These are phyloP conservation scores for Cynaeus angustus DNA, from an alignment of 2,888 invertebrate species.

Conservation along the genomic window DNA sequence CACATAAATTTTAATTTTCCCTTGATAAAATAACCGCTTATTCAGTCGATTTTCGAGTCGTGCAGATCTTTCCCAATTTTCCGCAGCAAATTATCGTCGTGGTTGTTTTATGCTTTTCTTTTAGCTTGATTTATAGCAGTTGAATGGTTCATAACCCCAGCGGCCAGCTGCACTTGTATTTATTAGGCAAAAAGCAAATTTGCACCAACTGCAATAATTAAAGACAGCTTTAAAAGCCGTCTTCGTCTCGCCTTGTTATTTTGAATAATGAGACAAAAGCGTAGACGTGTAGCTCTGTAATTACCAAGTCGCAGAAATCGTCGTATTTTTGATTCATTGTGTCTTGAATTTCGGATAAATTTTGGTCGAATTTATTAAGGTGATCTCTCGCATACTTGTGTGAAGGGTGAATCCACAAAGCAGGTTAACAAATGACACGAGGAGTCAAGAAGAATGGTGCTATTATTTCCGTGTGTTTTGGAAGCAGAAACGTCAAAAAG, in stretches of 20 bases:
- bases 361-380: slow-evolving; percentile 46
- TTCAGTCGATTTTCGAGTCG: slow-evolving; percentile 28
- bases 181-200: slow-evolving; percentile 15
- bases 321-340: no score
- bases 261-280: slow-evolving; percentile 13
- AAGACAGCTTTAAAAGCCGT: slow-evolving; percentile 18
- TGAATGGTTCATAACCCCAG: slow-evolving; percentile 20
- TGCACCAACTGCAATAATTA: slow-evolving; percentile 32
- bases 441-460: slow-evolving; percentile 28
- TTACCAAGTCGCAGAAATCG: slow-evolving; percentile 1
- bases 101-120: slow-evolving; percentile 41
- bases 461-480: slow-evolving; percentile 39
- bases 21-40: slow-evolving; percentile 26
- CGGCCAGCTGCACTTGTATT: slow-evolving; percentile 33
- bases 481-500: slow-evolving; percentile 21
- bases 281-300: background rate
- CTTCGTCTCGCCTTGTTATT: slow-evolving; percentile 19
- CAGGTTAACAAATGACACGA: slow-evolving; percentile 45
- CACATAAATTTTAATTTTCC: slow-evolving; percentile 38
- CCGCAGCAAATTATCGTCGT: slow-evolving; percentile 32
- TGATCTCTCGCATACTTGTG: slow-evolving; percentile 37
- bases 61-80: slow-evolving; percentile 32
- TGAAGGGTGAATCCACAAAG: slow-evolving; percentile 37
- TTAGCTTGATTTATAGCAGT: slow-evolving; percentile 23
- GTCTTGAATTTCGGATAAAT: slow-evolving; percentile 34